Conservation (phyloP, 2,797 vertebrate species). For the Glossophaga mutica region DNA sequence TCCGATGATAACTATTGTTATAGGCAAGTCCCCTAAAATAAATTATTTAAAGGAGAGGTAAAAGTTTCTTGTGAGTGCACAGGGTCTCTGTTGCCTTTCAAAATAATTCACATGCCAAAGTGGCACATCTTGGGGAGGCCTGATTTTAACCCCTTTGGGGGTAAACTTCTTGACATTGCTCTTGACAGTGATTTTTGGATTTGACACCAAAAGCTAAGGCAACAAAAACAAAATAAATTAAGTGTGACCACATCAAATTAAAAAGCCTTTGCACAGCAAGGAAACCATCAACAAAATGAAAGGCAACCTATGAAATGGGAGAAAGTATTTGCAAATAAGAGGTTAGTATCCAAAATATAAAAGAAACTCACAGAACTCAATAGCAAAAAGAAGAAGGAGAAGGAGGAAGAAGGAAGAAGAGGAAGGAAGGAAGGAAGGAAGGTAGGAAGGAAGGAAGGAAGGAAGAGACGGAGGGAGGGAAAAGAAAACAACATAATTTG, state of each 20-base stretch:
- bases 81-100: not conserved
- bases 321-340: not conserved
- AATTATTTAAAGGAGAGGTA: not conserved
- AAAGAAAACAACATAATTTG: not conserved
- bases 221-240: not conserved
- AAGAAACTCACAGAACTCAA: not conserved
- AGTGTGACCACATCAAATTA: not conserved
- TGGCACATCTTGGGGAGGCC: not conserved
- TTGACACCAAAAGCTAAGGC: not conserved
- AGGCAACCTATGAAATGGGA: not conserved
- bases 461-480: not conserved
- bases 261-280: not conserved
- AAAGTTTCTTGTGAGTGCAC: not conserved
- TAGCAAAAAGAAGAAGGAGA: not conserved
- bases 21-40: not conserved
- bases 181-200: not conserved
- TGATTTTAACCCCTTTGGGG: not conserved
- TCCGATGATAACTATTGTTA: not conserved
- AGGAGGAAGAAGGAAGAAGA: no score
- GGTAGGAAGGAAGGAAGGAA: no score
- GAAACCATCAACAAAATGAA: not conserved
- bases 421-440: no score
- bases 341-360: no score
- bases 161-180: not conserved
- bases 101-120: not conserved